Percentiles rank a stretch among this genome's conserved stretches.
Evolutionary conservation across 2,113 vertebrate species (phyloP).

Genomic region (Lagopus muta): DNA sequence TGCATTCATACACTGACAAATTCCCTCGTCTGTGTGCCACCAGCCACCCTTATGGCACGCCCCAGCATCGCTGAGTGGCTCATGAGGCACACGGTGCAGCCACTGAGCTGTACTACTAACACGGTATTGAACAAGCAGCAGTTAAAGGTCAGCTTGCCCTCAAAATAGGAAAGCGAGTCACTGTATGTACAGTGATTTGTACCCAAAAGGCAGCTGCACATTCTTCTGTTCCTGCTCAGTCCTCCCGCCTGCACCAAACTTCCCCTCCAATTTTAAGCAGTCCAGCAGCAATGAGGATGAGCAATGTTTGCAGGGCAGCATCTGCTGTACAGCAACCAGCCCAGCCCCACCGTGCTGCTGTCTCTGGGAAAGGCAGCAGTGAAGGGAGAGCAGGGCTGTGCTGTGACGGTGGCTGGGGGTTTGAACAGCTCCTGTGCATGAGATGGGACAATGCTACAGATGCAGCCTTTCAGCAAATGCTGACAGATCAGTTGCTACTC

Average conservation of each 20-base stretch:
- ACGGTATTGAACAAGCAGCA: background rate
- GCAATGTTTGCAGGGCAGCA: too few relatives aligned
- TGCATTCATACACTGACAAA: fast-evolving
- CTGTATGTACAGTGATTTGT: background rate
- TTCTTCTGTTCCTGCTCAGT: background rate
- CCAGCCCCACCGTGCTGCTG: background rate
- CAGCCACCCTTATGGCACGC: background rate
- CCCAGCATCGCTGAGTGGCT: fast-evolving
- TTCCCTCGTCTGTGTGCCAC: background rate
- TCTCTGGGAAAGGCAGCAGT: background rate
- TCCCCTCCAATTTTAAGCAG: background rate
- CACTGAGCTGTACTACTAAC: background rate
- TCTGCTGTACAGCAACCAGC: background rate
- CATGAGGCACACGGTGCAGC: background rate
- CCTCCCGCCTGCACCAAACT: background rate
- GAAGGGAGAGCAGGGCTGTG: background rate
- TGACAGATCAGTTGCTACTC: background rate
- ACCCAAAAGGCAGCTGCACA: background rate
- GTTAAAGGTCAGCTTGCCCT: background rate
- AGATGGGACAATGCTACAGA: background rate
- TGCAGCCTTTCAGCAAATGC: background rate
- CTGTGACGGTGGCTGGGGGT: fast-evolving
- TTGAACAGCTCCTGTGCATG: fast-evolving
- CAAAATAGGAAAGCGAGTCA: background rate
- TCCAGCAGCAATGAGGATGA: background rate